Evolutionary conservation across 1,140 invertebrate genomes (phyloP).

Genomic region (Apis dorsata): DNA sequence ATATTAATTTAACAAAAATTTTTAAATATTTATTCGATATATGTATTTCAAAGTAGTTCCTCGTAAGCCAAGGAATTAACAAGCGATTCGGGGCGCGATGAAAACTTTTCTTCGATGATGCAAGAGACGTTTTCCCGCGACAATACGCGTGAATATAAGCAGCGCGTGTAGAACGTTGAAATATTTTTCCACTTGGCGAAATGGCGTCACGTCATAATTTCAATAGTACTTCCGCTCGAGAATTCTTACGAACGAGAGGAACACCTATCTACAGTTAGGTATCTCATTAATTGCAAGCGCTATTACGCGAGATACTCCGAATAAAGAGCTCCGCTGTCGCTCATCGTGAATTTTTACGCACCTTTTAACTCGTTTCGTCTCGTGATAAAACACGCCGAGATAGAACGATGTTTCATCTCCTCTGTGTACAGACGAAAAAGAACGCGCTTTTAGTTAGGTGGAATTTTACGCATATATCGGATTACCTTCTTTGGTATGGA

Average conservation of each 20-base stretch:
- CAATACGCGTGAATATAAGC: background rate
- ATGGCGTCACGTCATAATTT: constrained; percentile 45
- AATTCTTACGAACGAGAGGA: constrained; percentile 40
- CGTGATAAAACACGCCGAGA: constrained; percentile 5
- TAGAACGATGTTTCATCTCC: background rate
- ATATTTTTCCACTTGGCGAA: constrained; percentile 43
- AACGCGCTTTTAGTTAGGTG: constrained; percentile 21
- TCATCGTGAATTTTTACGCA: constrained; percentile 48
- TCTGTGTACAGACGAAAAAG: background rate
- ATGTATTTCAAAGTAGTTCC: no score
- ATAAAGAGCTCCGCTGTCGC: constrained; percentile 44
- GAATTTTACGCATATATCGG: constrained; percentile 16
- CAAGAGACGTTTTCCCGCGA: background rate
- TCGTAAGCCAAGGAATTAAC: background rate
- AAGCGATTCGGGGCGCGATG: background rate
- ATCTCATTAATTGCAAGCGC: constrained; percentile 56
- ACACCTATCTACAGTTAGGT: constrained; percentile 44
- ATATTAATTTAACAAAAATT: no score
- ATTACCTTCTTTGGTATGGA: background rate
- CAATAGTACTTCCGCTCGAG: constrained; percentile 55
- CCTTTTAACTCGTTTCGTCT: constrained; percentile 46
- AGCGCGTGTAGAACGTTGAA: background rate
- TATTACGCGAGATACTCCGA: constrained; percentile 41
- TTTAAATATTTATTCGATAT: no score
- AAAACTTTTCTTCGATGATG: background rate